A percentile compares a stretch with the other conserved stretches of the same genome.
Conservation (phyloP, 2,888 invertebrate species). For the Meganola albula region DNA sequence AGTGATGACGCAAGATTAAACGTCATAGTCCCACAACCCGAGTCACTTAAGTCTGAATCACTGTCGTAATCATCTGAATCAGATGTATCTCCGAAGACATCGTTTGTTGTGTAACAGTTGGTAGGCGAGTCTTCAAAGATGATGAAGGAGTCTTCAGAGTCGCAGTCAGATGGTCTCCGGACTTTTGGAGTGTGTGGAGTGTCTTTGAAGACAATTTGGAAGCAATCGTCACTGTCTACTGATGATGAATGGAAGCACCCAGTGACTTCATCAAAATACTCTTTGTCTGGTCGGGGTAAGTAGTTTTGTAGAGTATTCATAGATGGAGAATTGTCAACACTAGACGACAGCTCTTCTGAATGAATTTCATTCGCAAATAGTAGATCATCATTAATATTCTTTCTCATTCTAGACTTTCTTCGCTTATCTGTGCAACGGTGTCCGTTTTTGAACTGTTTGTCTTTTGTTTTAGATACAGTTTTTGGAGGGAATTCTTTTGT, state of each 20-base stretch:
- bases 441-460: conserved; percentile 45
- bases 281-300: conserved; percentile 19
- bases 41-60: conserved; percentile 40
- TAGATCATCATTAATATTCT: conserved; percentile 45
- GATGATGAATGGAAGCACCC: conserved; percentile 54
- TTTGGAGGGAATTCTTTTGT: conserved; percentile 20
- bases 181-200: conserved; percentile 41
- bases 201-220: conserved; percentile 66
- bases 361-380: conserved; percentile 46
- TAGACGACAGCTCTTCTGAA: conserved; percentile 36
- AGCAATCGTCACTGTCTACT: conserved; percentile 57
- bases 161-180: conserved; percentile 64
- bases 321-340: conserved; percentile 39
- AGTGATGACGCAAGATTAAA: conserved; percentile 39
- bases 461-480: conserved; percentile 28
- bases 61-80: conserved; percentile 34
- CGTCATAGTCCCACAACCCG: conserved; percentile 37
- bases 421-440: conserved; percentile 36
- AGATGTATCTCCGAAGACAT: conserved; percentile 47
- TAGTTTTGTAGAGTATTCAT: conserved; percentile 17
- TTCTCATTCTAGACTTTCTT: conserved; percentile 31
- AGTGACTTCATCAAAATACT: conserved; percentile 58
- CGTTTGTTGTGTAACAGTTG: conserved; percentile 58
- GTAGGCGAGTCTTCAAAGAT: conserved; percentile 66
- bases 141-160: conserved; percentile 79